Evolutionary conservation across 2,113 vertebrate genomes (phyloP).

Genomic region (Phyllopteryx taeniolatus): DNA sequence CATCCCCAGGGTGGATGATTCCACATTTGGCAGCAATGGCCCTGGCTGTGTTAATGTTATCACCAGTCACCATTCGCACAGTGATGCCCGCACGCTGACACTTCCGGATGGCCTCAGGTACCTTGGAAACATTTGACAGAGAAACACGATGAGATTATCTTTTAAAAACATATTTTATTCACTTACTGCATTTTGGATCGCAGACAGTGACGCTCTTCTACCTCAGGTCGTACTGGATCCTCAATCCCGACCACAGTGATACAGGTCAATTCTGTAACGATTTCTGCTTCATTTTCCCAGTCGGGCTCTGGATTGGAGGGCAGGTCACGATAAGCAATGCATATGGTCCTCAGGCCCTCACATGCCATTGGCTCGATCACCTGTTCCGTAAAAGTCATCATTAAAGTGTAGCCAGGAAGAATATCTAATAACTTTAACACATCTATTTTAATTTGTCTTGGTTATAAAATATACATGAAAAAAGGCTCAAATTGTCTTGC

Average conservation of each 20-base stretch:
- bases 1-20: constrained; percentile 87
- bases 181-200: background rate
- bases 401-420: constrained; percentile 4
- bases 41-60: constrained; percentile 87
- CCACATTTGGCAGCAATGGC: constrained; percentile 89
- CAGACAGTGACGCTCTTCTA: constrained; percentile 33
- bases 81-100: constrained; percentile 90
- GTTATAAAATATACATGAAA: background rate
- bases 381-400: constrained; percentile 38
- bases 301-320: constrained; percentile 77
- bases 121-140: constrained; percentile 62
- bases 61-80: constrained; percentile 89
- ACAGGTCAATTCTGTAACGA: constrained; percentile 82
- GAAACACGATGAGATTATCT: background rate
- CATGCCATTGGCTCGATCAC: constrained; percentile 90
- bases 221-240: constrained; percentile 87
- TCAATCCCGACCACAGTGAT: constrained; percentile 88
- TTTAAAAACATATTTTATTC: background rate
- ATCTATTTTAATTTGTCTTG: background rate
- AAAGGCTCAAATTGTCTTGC: background rate
- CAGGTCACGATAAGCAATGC: constrained; percentile 84
- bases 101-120: constrained; percentile 86
- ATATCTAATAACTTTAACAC: background rate
- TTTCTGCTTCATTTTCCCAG: constrained; percentile 84
- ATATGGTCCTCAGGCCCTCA: constrained; percentile 86